Conservation (phyloP, 2,797 vertebrate species). For the Sebastolobus altivelis region DNA sequence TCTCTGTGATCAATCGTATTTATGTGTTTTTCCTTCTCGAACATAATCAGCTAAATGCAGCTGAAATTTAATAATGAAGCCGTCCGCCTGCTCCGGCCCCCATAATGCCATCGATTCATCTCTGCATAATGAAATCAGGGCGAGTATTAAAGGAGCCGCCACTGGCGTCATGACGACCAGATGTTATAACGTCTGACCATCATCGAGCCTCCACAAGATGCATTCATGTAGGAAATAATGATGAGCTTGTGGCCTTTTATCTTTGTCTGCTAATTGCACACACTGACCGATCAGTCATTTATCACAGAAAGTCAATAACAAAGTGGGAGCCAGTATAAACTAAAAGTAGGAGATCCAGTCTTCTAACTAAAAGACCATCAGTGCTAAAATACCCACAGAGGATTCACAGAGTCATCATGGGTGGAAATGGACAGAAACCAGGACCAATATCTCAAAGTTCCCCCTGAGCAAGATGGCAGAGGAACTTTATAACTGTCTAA, state of each 20-base stretch:
- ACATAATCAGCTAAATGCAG: constrained; percentile 23
- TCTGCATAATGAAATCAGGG: constrained; percentile 32
- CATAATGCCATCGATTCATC: constrained; percentile 3
- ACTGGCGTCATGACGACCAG: neutral
- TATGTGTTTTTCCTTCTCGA: constrained; percentile 19
- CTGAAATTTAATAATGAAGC: constrained; percentile 10
- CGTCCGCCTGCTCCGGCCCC: neutral
- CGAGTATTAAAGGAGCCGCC: neutral
- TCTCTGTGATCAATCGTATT: neutral
- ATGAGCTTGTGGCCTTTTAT: neutral
- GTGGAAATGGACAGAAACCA: neutral
- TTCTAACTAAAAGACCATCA: neutral
- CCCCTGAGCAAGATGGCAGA: neutral
- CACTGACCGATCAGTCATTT: neutral
- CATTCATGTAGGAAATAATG: neutral
- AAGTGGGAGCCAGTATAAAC: neutral
- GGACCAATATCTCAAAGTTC: neutral
- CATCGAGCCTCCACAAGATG: neutral
- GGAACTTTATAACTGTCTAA: neutral
- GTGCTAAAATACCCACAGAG: no score
- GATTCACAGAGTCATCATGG: neutral
- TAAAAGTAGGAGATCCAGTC: neutral
- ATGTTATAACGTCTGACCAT: neutral
- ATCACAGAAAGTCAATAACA: neutral
- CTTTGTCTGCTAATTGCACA: neutral